phyloP scores from a whole-genome alignment of 2,113 vertebrate species.

The Mesoclemmys tuberculata region DNA sequence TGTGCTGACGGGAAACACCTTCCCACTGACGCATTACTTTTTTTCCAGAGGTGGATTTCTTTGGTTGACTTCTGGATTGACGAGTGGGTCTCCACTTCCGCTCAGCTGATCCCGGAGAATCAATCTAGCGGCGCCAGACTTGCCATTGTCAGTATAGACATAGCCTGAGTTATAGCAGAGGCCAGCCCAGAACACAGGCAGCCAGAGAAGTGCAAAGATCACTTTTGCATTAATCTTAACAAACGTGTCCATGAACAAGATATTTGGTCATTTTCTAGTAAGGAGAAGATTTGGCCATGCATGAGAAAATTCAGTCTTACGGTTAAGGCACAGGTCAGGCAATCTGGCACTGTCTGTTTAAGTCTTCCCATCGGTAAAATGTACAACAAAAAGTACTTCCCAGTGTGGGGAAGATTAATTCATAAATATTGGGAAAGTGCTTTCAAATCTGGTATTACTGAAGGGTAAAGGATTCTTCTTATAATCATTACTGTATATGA shows the following conservation, averaged over 20 bases:
- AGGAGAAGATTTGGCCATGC: neutral
- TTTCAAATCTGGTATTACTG: neutral
- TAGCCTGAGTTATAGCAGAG: rapidly evolving
- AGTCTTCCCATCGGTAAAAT: neutral
- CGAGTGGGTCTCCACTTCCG: too few species aligned
- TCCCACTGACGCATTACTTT: too few species aligned
- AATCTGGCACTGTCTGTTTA: neutral
- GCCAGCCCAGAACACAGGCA: rapidly evolving
- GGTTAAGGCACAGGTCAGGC: neutral
- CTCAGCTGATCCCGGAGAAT: too few species aligned
- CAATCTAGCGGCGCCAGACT: too few species aligned
- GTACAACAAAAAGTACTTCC: neutral
- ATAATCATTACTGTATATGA: neutral
- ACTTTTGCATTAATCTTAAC: neutral
- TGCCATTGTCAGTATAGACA: too few species aligned
- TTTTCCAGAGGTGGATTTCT: too few species aligned
- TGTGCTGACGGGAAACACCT: too few species aligned
- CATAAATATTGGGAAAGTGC: neutral
- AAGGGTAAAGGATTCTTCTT: neutral
- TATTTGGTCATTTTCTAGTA: neutral
- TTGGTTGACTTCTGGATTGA: too few species aligned
- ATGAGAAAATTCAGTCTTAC: neutral
- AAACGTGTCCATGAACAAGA: neutral
- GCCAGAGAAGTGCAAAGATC: rapidly evolving
- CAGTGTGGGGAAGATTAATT: neutral